Evolutionary conservation across 1,140 invertebrate species (phyloP), one percentile per base, ranked within the genome.

Genomic region (Theocolax elegans): DNA sequence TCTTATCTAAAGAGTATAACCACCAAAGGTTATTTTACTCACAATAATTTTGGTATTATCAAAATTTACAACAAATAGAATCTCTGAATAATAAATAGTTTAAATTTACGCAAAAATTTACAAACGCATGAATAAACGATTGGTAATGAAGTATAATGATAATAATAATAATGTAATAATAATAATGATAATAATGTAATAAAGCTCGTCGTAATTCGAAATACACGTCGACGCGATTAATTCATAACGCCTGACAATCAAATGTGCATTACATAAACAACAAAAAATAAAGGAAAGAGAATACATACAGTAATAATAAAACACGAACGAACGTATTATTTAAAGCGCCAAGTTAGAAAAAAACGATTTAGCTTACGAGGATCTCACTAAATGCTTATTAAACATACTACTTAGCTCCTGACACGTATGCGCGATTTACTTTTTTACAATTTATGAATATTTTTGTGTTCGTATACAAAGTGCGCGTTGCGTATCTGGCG

Each of bases 361-460:
- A 69, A 53, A n/a, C 19, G n/a, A 38, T 69, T 69, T 44, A 54
- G 44, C 58, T 53, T 54, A 62, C 49, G 58, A 54, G 25, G 67
- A 69, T 69, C 58, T 69, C 67, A 62, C 67, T 69, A 69, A 69
- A 69, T 69, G 66, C 46, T 60, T 60, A 62, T 69, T 62, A 69
- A 53, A 69, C 49, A 25, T 54, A 62, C 56, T 44, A 54, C 38
- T 62, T 54, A 62, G 67, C 49, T 63, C 19, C 46, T 62, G 67
- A 69, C 23, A 63, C 67, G 58, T 69, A 54, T 54, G 35, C 67
- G 51, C 40, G 38, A 53, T 62, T 62, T 62, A 44, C 13, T 31
- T 68, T 62, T 69, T 69, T 69, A 69, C 58, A 70, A 64, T 53
- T n/a, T 63, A 64, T 64, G 56, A 19, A 46, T 70, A n/a, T 48